Percentiles rank a stretch among this genome's conserved stretches.
Conservation (phyloP, 1,140 invertebrate species). For the Acyrthosiphon pisum region DNA sequence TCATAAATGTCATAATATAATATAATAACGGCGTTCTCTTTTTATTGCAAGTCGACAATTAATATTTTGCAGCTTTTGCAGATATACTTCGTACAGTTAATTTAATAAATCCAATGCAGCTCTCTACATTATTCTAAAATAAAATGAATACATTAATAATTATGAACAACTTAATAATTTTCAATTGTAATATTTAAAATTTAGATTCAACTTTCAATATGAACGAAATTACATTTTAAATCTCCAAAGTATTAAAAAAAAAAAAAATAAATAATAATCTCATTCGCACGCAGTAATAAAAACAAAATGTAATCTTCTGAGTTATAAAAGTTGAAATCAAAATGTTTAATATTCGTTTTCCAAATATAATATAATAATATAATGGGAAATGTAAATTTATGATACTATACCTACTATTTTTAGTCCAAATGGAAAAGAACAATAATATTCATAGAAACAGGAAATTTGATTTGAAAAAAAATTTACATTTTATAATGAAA, state of each 20-base stretch:
- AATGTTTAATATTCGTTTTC: conserved; percentile 42
- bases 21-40: neutral
- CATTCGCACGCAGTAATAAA: conserved; percentile 23
- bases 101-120: neutral
- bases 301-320: conserved; percentile 29
- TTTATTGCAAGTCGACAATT: neutral
- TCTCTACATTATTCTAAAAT: neutral
- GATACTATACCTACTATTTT: neutral
- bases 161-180: neutral
- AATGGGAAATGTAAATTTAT: conserved; percentile 36
- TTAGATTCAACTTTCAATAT: conserved; percentile 7
- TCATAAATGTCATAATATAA: neutral
- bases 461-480: conserved; percentile 23
- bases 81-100: neutral
- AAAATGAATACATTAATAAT: neutral
- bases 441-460: conserved; percentile 31
- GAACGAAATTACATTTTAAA: conserved; percentile 26
- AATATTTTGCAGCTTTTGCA: neutral
- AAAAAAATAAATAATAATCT: neutral
- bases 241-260: neutral
- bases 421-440: neutral
- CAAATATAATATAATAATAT: conserved; percentile 22
- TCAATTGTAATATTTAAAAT: conserved; percentile 4
- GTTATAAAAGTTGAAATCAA: conserved; percentile 41
- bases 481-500: conserved; percentile 46